A percentile compares a stretch with the other conserved stretches of the same genome.
phyloP scores from a whole-genome alignment of 2,113 vertebrate genomes.

The Carlito syrichta region DNA sequence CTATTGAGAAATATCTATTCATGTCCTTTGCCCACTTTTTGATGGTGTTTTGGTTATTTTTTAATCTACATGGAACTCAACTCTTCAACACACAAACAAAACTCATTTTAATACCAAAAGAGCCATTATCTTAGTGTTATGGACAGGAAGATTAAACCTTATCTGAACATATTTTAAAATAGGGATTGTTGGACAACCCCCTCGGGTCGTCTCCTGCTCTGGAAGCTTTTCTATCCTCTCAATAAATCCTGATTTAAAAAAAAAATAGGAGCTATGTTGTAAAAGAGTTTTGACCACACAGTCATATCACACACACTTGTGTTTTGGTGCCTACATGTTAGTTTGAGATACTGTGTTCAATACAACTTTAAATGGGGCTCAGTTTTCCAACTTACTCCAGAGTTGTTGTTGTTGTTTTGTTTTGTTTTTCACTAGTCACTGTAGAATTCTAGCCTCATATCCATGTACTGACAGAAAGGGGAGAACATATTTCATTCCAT shows the following conservation, averaged over 20 bases:
- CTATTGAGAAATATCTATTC: no score
- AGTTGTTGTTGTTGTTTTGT: not conserved
- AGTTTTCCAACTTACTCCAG: not conserved
- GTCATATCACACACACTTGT: rapidly evolving
- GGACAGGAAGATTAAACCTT: not conserved
- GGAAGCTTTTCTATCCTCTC: no score
- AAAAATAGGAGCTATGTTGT: not conserved
- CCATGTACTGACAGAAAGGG: constrained; percentile 4
- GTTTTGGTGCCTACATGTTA: not conserved
- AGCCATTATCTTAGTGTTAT: not conserved
- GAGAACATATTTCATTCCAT: not conserved
- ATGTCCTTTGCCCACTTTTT: no score
- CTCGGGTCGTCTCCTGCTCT: no score
- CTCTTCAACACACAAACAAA: no score
- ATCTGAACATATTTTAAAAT: not conserved
- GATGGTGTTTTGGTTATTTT: no score
- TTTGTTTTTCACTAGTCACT: not conserved
- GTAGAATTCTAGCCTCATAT: not conserved
- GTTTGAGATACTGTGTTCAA: not conserved
- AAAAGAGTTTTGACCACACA: not conserved
- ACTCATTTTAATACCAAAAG: not conserved
- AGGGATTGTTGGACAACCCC: no score
- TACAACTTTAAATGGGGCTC: rapidly evolving
- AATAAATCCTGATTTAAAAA: no score
- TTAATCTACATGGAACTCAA: no score